Percentiles rank a stretch among this genome's conserved stretches.
Evolutionary conservation across 2,113 vertebrate species (phyloP).

Genomic region (Turnix velox): DNA sequence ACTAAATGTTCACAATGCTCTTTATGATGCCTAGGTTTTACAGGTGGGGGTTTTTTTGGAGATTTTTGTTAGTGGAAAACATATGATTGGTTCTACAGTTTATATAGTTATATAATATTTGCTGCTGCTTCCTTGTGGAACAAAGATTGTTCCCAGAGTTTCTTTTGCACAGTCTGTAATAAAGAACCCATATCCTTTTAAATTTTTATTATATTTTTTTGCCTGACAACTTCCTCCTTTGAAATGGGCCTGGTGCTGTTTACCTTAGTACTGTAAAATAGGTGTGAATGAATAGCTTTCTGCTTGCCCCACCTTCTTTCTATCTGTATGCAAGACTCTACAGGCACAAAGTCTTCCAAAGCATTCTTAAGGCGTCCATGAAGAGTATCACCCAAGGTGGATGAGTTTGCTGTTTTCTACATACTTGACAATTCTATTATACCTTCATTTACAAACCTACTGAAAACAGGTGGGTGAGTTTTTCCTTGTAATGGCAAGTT

Average conservation of each 20-base stretch:
- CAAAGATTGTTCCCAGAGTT: not conserved
- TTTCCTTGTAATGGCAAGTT: not conserved
- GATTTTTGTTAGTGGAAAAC: not conserved
- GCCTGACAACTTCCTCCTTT: not conserved
- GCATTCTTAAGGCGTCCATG: not conserved
- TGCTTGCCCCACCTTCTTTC: not conserved
- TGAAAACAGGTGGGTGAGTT: not conserved
- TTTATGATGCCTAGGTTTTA: not conserved
- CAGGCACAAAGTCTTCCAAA: not conserved
- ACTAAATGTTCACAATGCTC: rapidly evolving
- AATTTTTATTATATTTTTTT: not conserved
- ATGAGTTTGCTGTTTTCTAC: not conserved
- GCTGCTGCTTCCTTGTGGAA: not conserved
- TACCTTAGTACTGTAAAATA: not conserved
- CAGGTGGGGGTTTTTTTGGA: not conserved
- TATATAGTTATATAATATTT: not conserved
- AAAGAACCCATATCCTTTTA: not conserved
- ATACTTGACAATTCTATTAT: not conserved
- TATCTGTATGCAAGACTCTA: not conserved
- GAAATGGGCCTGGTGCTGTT: not conserved
- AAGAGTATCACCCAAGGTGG: not conserved
- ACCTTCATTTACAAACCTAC: not conserved
- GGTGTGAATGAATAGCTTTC: not conserved
- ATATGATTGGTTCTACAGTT: not conserved
- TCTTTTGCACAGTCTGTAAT: not conserved